Percentiles rank a stretch among this genome's conserved stretches.
Evolutionary conservation across 2,113 vertebrate species (phyloP).

Genomic region (Apodemus speciosus): DNA sequence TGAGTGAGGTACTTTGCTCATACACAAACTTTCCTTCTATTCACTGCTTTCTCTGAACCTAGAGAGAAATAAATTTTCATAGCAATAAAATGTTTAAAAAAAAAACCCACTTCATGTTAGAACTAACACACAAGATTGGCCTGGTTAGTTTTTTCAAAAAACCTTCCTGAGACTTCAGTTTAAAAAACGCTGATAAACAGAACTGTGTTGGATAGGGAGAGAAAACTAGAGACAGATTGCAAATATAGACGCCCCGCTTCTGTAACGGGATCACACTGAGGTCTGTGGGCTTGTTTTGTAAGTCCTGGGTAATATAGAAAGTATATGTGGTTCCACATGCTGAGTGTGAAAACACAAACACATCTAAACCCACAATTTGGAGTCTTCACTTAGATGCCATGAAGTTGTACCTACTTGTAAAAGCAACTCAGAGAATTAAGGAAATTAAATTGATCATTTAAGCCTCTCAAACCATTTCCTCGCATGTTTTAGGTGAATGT

Average conservation of each 20-base stretch:
- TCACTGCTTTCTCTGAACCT: background rate
- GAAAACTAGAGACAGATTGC: background rate
- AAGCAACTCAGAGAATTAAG: slow-evolving; percentile 71
- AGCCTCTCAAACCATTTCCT: slow-evolving; percentile 59
- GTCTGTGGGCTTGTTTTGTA: slow-evolving; percentile 32
- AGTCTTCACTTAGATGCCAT: slow-evolving; percentile 44
- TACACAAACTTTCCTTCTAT: slow-evolving; percentile 39
- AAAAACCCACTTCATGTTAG: background rate
- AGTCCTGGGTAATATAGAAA: background rate
- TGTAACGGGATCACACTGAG: background rate
- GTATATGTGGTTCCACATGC: background rate
- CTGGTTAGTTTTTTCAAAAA: slow-evolving; percentile 10
- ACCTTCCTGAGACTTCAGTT: background rate
- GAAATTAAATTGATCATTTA: slow-evolving; percentile 76
- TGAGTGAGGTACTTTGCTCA: slow-evolving; percentile 10
- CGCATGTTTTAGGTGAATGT: slow-evolving; percentile 58
- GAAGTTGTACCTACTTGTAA: slow-evolving; percentile 55
- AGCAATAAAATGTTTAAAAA: slow-evolving; percentile 42
- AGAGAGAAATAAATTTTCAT: slow-evolving; percentile 11
- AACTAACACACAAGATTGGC: background rate
- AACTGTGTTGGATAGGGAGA: background rate
- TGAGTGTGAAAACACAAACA: slow-evolving; percentile 57
- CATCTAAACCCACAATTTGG: slow-evolving; percentile 34
- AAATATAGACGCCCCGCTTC: background rate
- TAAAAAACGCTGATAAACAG: background rate